Percentiles rank a stretch among this genome's conserved stretches.
phyloP scores from a whole-genome alignment of 2,797 vertebrate species.

The Girardinus metallicus region DNA sequence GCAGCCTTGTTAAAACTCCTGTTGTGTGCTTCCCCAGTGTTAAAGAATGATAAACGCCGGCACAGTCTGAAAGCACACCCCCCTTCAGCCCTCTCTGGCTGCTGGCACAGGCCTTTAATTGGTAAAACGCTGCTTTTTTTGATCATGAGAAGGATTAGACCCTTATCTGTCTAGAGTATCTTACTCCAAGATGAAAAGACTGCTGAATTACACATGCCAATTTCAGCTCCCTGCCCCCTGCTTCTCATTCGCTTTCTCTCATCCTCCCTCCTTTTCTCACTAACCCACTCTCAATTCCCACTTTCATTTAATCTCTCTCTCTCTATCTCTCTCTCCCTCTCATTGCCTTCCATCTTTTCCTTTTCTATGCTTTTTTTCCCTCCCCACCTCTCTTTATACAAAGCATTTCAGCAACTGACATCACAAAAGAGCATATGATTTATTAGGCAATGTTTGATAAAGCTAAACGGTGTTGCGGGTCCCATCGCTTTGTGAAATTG shows the following conservation, averaged over 20 bases:
- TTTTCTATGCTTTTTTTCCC: conserved; percentile 38
- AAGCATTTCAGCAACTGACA: conserved; percentile 91
- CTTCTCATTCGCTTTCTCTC: conserved; percentile 50
- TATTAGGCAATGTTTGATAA: conserved; percentile 95
- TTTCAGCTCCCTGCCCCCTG: conserved; percentile 74
- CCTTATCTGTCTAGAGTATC: conserved; percentile 97
- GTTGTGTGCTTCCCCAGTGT: conserved; percentile 86
- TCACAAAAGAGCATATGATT: conserved; percentile 98
- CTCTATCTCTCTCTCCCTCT: conserved; percentile 23
- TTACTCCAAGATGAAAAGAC: conserved; percentile 98
- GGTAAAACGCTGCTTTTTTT: conserved; percentile 99
- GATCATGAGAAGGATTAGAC: conserved; percentile 97
- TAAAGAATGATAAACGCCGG: conserved; percentile 90
- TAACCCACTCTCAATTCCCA: conserved; percentile 28
- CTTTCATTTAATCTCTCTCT: conserved; percentile 36
- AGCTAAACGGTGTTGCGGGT: conserved; percentile 88
- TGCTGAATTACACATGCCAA: conserved; percentile 96
- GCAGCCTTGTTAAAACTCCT: conserved; percentile 69
- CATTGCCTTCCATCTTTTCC: conserved; percentile 38
- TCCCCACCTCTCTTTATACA: conserved; percentile 70
- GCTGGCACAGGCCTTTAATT: conserved; percentile 96
- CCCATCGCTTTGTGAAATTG: conserved; percentile 91
- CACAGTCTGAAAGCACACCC: conserved; percentile 82
- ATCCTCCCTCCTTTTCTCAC: conserved; percentile 46
- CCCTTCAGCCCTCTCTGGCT: conserved; percentile 84